A percentile compares a stretch with the other conserved stretches of the same genome.
phyloP scores from a whole-genome alignment of 2,888 invertebrate genomes.

The Ennomos fuscantarius region DNA sequence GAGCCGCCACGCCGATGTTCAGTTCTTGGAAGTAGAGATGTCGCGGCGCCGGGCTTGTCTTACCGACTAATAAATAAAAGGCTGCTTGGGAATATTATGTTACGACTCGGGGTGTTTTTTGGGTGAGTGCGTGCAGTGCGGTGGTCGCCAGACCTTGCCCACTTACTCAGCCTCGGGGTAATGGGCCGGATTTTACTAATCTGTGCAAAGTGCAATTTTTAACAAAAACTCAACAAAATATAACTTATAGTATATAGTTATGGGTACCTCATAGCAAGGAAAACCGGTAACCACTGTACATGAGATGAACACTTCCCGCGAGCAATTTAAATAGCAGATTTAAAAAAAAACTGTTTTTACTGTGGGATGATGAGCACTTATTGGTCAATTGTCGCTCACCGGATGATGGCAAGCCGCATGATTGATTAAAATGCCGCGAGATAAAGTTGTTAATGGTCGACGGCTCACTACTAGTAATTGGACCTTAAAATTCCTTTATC shows the following conservation, averaged over 20 bases:
- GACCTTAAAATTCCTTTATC: slow-evolving; percentile 72
- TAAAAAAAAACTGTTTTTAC: slow-evolving; percentile 44
- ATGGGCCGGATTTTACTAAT: slow-evolving; percentile 62
- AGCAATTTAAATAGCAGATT: slow-evolving; percentile 17
- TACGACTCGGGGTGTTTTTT: slow-evolving; percentile 77
- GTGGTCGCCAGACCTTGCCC: slow-evolving; percentile 67
- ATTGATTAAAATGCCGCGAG: slow-evolving; percentile 82
- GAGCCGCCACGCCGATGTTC: slow-evolving; percentile 73
- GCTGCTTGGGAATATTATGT: slow-evolving; percentile 83
- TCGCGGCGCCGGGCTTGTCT: slow-evolving; percentile 76
- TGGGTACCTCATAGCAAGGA: background rate
- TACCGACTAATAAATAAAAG: slow-evolving; percentile 81
- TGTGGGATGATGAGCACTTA: slow-evolving; percentile 57
- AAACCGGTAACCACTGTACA: slow-evolving; percentile 4
- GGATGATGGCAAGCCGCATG: slow-evolving; percentile 70
- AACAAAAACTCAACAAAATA: no score
- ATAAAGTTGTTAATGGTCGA: slow-evolving; percentile 78
- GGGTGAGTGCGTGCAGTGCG: slow-evolving; percentile 63
- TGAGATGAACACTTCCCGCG: slow-evolving; percentile 4
- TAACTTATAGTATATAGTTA: no score
- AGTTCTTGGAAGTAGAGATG: slow-evolving; percentile 78
- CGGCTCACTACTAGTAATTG: slow-evolving; percentile 71
- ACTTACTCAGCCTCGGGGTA: slow-evolving; percentile 60
- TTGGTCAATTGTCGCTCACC: slow-evolving; percentile 65
- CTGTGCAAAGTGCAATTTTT: background rate